phyloP scores from a whole-genome alignment of 2,888 invertebrate genomes.

The Drosophila imparisetae region DNA sequence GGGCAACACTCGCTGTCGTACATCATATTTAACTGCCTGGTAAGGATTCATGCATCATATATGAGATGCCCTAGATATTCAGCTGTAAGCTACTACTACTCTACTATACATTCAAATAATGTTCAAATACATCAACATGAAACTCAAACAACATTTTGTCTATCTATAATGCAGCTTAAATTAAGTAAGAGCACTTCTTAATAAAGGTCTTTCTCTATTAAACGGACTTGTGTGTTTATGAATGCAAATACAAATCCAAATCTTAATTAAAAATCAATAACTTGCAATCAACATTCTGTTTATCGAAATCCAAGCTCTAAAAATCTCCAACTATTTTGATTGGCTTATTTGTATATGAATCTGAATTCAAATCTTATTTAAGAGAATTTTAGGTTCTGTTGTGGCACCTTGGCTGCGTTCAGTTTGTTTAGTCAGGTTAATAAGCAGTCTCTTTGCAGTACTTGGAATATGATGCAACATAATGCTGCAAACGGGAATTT shows the following conservation, averaged over 20 bases:
- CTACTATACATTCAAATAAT: background rate
- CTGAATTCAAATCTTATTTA: background rate
- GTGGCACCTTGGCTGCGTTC: background rate
- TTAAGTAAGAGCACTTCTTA: background rate
- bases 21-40: slow-evolving; percentile 31
- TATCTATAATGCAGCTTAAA: background rate
- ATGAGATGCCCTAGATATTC: slow-evolving; percentile 31
- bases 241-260: background rate
- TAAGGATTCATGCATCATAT: slow-evolving; percentile 30
- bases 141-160: background rate
- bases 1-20: slow-evolving; percentile 14
- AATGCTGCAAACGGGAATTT: background rate
- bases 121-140: background rate
- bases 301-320: background rate
- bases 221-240: background rate
- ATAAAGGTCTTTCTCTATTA: background rate
- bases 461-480: background rate
- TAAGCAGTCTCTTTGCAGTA: background rate
- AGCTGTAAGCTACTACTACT: background rate
- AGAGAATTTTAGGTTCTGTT: background rate
- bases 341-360: background rate
- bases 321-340: background rate
- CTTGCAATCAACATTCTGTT: background rate
- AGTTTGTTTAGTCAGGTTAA: background rate
- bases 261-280: background rate